Conservation (phyloP, 2,888 invertebrate genomes). For the Leptopilina drosophilae region DNA sequence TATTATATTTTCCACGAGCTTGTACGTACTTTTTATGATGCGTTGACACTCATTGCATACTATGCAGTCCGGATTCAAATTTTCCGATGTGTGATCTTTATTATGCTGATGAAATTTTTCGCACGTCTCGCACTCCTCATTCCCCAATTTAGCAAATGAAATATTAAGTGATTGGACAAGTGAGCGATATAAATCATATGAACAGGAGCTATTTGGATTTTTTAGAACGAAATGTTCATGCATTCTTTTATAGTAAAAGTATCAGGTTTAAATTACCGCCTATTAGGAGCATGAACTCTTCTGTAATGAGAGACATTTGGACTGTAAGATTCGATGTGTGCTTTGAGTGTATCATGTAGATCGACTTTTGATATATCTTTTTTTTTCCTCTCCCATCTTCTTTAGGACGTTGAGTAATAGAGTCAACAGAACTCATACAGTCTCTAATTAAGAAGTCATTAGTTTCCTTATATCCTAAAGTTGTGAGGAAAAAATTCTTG, state of each 20-base stretch:
- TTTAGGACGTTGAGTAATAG: background rate
- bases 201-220: background rate
- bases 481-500: constrained; percentile 22
- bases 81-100: background rate
- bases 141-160: constrained; percentile 16
- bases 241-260: constrained; percentile 13
- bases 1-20: too few relatives aligned
- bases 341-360: background rate
- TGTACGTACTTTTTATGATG: too few relatives aligned
- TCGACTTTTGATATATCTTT: background rate
- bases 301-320: constrained; percentile 32
- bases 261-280: background rate
- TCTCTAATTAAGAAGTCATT: constrained; percentile 20
- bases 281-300: constrained; percentile 17
- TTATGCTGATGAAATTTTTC: background rate
- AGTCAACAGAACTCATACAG: background rate
- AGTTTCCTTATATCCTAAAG: constrained; percentile 24
- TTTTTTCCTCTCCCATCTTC: constrained; percentile 1
- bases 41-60: too few relatives aligned
- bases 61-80: background rate
- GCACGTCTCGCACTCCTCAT: constrained; percentile 37
- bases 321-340: constrained; percentile 16
- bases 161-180: constrained; percentile 28
- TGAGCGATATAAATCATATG: background rate
- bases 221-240: constrained; percentile 24